These are phyloP conservation scores for Hypomesus transpacificus DNA, from an alignment of 2,113 vertebrate genomes.

Conservation along the genomic window DNA sequence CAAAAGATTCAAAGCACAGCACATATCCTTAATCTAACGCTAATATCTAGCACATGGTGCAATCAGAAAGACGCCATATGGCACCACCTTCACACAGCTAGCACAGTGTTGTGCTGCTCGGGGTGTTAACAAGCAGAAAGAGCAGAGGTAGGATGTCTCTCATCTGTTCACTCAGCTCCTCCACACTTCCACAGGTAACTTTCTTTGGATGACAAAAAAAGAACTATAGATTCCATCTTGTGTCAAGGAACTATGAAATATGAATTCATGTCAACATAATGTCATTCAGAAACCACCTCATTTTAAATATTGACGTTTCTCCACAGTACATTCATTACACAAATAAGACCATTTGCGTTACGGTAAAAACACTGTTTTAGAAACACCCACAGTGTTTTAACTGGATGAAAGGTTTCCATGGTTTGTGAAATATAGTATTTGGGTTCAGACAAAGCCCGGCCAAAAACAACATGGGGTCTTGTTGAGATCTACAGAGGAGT, in stretches of 20 bases:
- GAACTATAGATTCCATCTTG: too few relatives aligned
- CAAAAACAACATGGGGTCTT: conserved; percentile 61
- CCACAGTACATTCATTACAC: conserved; percentile 55
- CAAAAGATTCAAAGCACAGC: background rate
- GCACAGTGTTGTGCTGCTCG: conserved; percentile 16
- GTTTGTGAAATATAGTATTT: conserved; percentile 28
- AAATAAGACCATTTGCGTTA: conserved; percentile 58
- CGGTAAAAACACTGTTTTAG: conserved; percentile 56
- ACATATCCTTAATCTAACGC: conserved; percentile 31
- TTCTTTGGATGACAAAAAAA: too few relatives aligned
- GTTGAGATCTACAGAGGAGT: conserved; percentile 60
- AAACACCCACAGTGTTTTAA: conserved; percentile 57
- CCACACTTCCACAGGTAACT: too few relatives aligned
- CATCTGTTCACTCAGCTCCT: background rate
- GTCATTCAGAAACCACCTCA: conserved; percentile 34
- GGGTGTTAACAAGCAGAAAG: conserved; percentile 14
- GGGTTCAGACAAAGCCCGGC: conserved; percentile 58
- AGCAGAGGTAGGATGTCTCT: conserved; percentile 1
- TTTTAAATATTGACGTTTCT: conserved; percentile 31
- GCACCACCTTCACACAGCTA: conserved; percentile 7
- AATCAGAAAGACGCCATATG: conserved; percentile 28
- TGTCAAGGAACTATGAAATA: conserved; percentile 23
- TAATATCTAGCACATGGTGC: conserved; percentile 56
- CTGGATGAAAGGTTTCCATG: conserved; percentile 10
- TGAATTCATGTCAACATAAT: conserved; percentile 61